Conservation (phyloP, 1,140 invertebrate species). For the Euwallacea similis region DNA sequence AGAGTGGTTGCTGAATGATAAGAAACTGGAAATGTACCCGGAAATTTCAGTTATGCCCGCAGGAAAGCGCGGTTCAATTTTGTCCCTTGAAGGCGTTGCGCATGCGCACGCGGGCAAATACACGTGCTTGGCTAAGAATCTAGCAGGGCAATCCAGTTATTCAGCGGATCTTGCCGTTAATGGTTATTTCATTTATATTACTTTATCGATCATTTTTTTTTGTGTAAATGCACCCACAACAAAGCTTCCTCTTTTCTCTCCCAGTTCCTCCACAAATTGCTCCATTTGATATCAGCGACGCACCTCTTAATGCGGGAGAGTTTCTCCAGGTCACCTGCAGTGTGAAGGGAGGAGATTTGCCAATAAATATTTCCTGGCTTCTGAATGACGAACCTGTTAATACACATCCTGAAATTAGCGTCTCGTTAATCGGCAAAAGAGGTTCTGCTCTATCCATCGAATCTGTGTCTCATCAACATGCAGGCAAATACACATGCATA, state of each 20-base stretch:
- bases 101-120: constrained; percentile 78
- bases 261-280: constrained; percentile 68
- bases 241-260: constrained; percentile 8
- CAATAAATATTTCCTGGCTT: constrained; percentile 64
- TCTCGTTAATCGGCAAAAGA: constrained; percentile 46
- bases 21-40: constrained; percentile 50
- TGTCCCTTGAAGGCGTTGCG: constrained; percentile 75
- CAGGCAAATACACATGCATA: constrained; percentile 65
- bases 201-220: constrained; percentile 1
- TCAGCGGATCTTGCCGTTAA: constrained; percentile 68
- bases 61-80: constrained; percentile 68
- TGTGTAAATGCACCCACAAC: background rate
- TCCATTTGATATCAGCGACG: constrained; percentile 67
- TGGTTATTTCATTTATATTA: constrained; percentile 47
- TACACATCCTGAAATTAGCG: constrained; percentile 41
- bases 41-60: constrained; percentile 55
- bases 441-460: constrained; percentile 65
- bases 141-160: constrained; percentile 69
- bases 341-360: constrained; percentile 66
- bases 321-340: constrained; percentile 73
- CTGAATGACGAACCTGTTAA: constrained; percentile 60
- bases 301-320: constrained; percentile 68
- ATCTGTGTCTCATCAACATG: constrained; percentile 68
- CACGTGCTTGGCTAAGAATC: constrained; percentile 76
- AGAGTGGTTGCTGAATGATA: constrained; percentile 61